Base-by-base conservation (phyloP, 2,797 vertebrate species). In the Bradypodion pumilum region DNA sequence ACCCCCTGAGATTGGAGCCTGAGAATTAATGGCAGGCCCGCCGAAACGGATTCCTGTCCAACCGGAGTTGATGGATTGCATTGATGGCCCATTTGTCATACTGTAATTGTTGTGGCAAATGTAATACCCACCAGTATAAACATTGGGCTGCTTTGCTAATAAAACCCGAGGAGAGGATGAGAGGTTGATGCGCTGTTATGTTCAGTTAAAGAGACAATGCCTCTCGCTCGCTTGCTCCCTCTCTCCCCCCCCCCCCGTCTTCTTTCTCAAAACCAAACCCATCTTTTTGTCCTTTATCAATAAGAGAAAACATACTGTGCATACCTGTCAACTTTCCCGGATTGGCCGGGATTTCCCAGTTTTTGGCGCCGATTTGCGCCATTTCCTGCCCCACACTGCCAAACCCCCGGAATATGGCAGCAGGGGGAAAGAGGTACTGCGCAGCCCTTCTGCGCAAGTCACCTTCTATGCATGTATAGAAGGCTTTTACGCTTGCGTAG, bases 21-120 rank as follows among this genome's bases (percentile, higher is more conserved):
- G 90, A 97, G 97, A 97, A 98, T 97, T 97, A 99, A 98, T 98
- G 98, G 97, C 97, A 96, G 97, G 96, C 97, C 89, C 7, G 96
- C 95, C 96, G 98, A 99, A 98, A 98, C n/a, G 98, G 98, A 99
- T 99, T 99, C 97, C 98, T 99, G 98, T 99, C 98, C 97, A 93
- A 95, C 95, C 94, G 10, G 94, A 94, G 96, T 97, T 99, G 98
- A 99, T 99, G 98, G 98, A 99, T 99, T 98, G 94, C 97, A 97
- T 96, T 98, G 98, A 99, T 97, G 97, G 97, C 97, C 98, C 98
- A 98, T 99, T 99, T 98, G 98, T 99, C 98, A 99, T 98, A 98
- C 96, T 97, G 97, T 99, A 99, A 99, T 99, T 99, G 98, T 99
- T 99, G 98, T 97, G 96, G 97, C 98, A 98, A 99, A 99, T 98